phyloP scores from a whole-genome alignment of 2,797 vertebrate species.

The Brachymystax lenok region DNA sequence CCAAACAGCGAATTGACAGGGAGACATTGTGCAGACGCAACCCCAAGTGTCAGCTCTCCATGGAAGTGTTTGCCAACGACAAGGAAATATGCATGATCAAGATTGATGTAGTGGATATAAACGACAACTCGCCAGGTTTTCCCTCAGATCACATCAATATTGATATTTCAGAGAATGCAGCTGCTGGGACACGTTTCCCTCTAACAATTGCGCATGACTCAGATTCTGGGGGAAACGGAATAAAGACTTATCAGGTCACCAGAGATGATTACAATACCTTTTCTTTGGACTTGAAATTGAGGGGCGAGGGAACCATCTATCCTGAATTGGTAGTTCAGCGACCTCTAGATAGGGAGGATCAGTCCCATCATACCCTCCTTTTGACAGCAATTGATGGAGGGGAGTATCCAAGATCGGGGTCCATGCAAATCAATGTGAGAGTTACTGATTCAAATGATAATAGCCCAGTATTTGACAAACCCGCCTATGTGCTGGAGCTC shows the following conservation, averaged over 20 bases:
- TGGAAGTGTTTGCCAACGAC: constrained; percentile 98
- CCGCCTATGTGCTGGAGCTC: constrained; percentile 92
- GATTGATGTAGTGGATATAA: constrained; percentile 78
- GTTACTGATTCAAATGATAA: constrained; percentile 99
- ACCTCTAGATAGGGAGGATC: constrained; percentile 94
- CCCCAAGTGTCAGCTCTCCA: constrained; percentile 94
- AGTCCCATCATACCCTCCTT: constrained; percentile 94
- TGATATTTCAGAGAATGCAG: constrained; percentile 78
- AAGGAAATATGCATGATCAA: constrained; percentile 99
- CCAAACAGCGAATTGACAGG: constrained; percentile 96
- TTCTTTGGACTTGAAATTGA: constrained; percentile 95
- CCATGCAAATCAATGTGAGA: constrained; percentile 94
- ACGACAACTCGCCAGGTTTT: constrained; percentile 79
- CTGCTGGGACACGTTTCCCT: constrained; percentile 76
- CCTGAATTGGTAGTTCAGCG: constrained; percentile 96
- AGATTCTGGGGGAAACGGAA: constrained; percentile 91
- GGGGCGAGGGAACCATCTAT: constrained; percentile 96
- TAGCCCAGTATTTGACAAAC: constrained; percentile 93
- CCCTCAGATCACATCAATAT: constrained; percentile 75
- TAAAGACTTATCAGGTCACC: constrained; percentile 95
- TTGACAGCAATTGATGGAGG: constrained; percentile 95
- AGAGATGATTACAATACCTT: constrained; percentile 96
- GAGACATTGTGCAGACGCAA: constrained; percentile 94
- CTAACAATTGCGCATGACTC: constrained; percentile 93
- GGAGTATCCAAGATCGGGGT: constrained; percentile 92